These are phyloP conservation scores for Mastigias papua DNA, from an alignment of 30 jellyfish, hydroid and myxozoan species.

Conservation along the genomic window DNA sequence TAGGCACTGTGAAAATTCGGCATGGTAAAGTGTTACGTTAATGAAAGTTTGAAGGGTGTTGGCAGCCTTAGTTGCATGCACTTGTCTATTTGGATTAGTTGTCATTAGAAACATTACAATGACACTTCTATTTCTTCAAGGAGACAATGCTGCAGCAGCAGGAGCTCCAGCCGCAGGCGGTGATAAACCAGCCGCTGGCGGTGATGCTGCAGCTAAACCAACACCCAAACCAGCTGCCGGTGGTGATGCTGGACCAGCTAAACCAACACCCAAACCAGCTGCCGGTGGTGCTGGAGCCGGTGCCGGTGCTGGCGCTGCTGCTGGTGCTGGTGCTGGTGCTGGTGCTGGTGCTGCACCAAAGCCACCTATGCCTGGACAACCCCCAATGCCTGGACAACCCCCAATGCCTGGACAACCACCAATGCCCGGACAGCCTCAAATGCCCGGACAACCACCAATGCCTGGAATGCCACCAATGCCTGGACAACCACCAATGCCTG, in stretches of 20 bases:
- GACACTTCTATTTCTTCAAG: neutral
- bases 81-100: too few species aligned
- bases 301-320: slow-evolving; percentile 40
- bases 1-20: too few species aligned
- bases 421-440: slow-evolving; percentile 55
- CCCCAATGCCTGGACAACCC: slow-evolving; percentile 42
- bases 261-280: slow-evolving; percentile 28
- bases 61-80: too few species aligned
- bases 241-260: slow-evolving; percentile 54
- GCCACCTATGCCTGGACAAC: slow-evolving; percentile 37
- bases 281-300: slow-evolving; percentile 64
- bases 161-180: slow-evolving; percentile 56
- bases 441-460: slow-evolving; percentile 68
- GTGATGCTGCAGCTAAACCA: slow-evolving; percentile 49
- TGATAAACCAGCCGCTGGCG: neutral
- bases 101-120: neutral
- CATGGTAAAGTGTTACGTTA: too few species aligned
- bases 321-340: slow-evolving; percentile 32
- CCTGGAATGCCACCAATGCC: slow-evolving; percentile 45
- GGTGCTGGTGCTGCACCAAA: slow-evolving; percentile 18
- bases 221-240: slow-evolving; percentile 42
- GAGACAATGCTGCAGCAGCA: slow-evolving; percentile 55
- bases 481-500: slow-evolving; percentile 63
- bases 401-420: slow-evolving; percentile 57
- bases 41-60: too few species aligned